Conservation (phyloP, 2,888 invertebrate genomes). For the Cephus runcator region DNA sequence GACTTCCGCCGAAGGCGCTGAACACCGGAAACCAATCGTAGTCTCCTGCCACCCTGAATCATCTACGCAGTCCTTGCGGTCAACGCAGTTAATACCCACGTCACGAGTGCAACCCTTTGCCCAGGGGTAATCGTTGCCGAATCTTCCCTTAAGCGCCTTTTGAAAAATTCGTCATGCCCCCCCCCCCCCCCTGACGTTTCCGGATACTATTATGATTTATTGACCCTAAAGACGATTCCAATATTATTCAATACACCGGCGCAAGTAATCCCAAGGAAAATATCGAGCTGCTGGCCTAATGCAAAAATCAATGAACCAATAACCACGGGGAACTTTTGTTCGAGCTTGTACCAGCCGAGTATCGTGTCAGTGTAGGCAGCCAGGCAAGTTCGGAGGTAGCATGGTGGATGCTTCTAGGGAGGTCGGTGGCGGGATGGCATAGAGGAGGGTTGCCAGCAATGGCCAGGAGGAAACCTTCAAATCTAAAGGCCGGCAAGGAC, state of each 20-base stretch:
- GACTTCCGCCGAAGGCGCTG: slow-evolving; percentile 51
- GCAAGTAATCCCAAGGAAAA: neutral
- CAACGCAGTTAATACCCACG: slow-evolving; percentile 32
- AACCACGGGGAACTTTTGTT: slow-evolving; percentile 29
- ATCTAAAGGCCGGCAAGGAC: neutral
- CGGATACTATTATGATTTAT: neutral
- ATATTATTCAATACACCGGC: neutral
- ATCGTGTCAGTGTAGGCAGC: neutral
- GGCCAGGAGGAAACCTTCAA: neutral
- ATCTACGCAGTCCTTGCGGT: slow-evolving; percentile 40
- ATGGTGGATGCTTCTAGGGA: too few species aligned
- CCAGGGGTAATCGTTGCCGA: neutral
- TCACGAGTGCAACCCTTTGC: slow-evolving; percentile 2
- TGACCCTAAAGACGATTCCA: neutral
- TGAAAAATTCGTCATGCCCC: neutral
- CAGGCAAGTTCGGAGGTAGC: neutral
- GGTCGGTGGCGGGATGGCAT: neutral
- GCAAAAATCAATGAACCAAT: slow-evolving; percentile 52
- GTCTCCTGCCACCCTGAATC: slow-evolving; percentile 45
- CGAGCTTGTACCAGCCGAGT: neutral
- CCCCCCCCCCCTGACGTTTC: neutral
- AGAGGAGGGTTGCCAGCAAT: neutral
- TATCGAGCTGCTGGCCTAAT: slow-evolving; percentile 29
- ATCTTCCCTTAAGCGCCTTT: neutral
- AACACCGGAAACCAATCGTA: slow-evolving; percentile 52